Percentiles rank a stretch among this genome's conserved stretches.
These are phyloP conservation scores for Eciton burchellii DNA, from an alignment of 1,140 invertebrate species.

Conservation along the genomic window DNA sequence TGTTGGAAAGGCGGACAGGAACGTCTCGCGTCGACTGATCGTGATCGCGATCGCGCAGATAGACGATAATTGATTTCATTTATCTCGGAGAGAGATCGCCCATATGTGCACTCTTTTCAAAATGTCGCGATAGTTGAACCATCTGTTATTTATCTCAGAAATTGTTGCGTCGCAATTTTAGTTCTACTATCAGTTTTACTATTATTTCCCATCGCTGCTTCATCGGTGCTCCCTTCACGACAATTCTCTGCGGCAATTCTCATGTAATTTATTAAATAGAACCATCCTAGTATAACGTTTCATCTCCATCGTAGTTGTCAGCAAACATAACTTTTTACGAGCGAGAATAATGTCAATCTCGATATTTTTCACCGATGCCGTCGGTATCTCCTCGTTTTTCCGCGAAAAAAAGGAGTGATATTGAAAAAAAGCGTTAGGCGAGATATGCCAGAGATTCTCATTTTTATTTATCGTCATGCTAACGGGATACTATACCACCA, in stretches of 20 bases:
- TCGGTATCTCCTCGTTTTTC: background rate
- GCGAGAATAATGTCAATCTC: background rate
- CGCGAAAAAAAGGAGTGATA: background rate
- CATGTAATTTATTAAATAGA: no score
- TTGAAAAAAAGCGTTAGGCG: background rate
- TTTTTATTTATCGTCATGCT: constrained; percentile 7
- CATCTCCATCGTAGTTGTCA: background rate
- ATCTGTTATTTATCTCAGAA: no score
- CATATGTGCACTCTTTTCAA: background rate
- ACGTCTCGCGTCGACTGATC: background rate
- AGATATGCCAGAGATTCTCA: background rate
- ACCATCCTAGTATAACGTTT: background rate
- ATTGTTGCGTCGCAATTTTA: no score
- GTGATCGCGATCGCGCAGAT: constrained; percentile 37
- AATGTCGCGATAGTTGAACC: background rate
- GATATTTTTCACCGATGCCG: background rate
- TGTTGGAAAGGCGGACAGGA: constrained; percentile 20
- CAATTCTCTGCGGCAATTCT: no score
- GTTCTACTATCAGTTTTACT: no score
- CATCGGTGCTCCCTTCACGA: no score
- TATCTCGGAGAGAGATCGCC: background rate
- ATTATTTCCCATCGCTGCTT: no score
- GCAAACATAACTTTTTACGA: background rate
- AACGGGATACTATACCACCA: constrained; percentile 1
- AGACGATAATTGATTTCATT: constrained; percentile 48